A percentile compares a stretch with the other conserved stretches of the same genome.
Evolutionary conservation across 1,140 invertebrate genomes (phyloP).

Genomic region (Manduca sexta): DNA sequence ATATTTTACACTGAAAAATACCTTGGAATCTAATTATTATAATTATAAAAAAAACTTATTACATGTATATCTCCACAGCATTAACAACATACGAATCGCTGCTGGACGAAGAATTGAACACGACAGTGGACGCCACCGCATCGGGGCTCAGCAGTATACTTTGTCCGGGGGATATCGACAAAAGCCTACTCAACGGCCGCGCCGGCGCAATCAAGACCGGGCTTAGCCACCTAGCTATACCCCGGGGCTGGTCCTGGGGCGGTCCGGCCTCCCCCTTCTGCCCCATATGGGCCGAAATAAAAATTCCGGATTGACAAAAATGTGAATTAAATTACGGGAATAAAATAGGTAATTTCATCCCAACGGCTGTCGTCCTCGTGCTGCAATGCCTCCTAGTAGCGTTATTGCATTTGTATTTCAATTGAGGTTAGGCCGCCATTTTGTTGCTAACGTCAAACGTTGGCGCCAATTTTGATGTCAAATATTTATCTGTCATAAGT

Average conservation of each 20-base stretch:
- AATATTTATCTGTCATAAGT: conserved; percentile 11
- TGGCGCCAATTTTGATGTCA: conserved; percentile 17
- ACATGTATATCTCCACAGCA: conserved; percentile 28
- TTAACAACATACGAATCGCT: conserved; percentile 45
- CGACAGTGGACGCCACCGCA: conserved; percentile 37
- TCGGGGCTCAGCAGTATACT: conserved; percentile 45
- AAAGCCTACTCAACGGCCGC: conserved; percentile 65
- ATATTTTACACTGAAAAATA: no score
- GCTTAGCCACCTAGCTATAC: conserved; percentile 84
- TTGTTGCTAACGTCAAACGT: conserved; percentile 6
- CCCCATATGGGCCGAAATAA: conserved; percentile 79
- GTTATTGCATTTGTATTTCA: conserved; percentile 24
- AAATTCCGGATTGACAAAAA: conserved; percentile 58
- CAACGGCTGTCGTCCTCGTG: conserved; percentile 25
- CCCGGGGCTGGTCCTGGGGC: conserved; percentile 86
- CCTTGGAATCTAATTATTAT: no score
- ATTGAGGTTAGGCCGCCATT: conserved; percentile 26
- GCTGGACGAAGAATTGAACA: conserved; percentile 43
- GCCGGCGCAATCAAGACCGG: conserved; percentile 79
- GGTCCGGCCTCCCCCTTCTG: conserved; percentile 82
- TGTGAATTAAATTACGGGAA: conserved; percentile 11
- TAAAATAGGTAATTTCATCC: conserved; percentile 21
- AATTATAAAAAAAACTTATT: neutral
- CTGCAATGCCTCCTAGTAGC: conserved; percentile 31
- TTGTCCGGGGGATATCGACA: conserved; percentile 34